Evolutionary conservation across 2,888 invertebrate genomes (phyloP).

Genomic region (Clistopyga incitator): DNA sequence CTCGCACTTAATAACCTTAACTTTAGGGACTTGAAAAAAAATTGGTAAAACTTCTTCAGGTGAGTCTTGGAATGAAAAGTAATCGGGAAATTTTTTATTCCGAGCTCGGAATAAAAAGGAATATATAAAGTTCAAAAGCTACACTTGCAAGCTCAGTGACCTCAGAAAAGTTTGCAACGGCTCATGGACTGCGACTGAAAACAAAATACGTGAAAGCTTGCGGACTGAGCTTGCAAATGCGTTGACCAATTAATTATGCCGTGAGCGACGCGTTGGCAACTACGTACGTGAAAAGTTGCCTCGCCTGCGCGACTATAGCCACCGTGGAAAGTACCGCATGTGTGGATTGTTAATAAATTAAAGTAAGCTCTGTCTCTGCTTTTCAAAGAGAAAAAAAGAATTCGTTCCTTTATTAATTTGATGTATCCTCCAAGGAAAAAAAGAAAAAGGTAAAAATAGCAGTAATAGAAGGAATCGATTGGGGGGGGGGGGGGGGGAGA

Average conservation of each 20-base stretch:
- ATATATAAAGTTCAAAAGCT: neutral
- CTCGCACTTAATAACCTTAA: too few species aligned
- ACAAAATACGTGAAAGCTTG: slow-evolving; percentile 14
- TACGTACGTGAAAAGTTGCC: neutral
- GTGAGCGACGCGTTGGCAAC: neutral
- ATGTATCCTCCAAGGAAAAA: slow-evolving; percentile 19
- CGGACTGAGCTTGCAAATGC: neutral
- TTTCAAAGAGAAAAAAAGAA: neutral
- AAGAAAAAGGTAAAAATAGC: slow-evolving; percentile 40
- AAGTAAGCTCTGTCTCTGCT: neutral
- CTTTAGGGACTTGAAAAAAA: too few species aligned
- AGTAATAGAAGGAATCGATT: slow-evolving; percentile 60
- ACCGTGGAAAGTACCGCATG: neutral
- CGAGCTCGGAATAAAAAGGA: neutral
- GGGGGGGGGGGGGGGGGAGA: slow-evolving; percentile 19
- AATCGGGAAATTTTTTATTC: neutral
- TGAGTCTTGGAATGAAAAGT: too few species aligned
- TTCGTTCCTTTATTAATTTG: slow-evolving; percentile 1
- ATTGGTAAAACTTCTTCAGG: too few species aligned
- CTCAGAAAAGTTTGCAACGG: neutral
- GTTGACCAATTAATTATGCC: slow-evolving; percentile 19
- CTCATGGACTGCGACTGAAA: neutral
- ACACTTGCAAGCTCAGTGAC: slow-evolving; percentile 3
- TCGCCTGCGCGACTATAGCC: neutral
- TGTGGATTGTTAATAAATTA: slow-evolving; percentile 8